Conservation (phyloP, 2,888 invertebrate genomes). For the Trachelus tabidus region DNA sequence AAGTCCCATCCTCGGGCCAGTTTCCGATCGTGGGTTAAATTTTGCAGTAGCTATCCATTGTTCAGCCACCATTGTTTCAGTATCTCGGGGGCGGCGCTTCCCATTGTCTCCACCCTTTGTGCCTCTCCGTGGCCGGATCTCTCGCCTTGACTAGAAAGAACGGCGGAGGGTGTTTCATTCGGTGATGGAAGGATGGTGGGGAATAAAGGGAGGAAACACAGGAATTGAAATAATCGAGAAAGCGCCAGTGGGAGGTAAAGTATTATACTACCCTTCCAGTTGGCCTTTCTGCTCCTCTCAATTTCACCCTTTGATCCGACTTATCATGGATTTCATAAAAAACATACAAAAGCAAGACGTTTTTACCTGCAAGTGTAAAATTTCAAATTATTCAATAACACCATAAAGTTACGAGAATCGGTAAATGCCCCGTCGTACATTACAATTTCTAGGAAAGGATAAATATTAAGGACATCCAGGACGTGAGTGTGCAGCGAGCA, state of each 20-base stretch:
- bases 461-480: too few relatives aligned
- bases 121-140: slow-evolving; percentile 57
- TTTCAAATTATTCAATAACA: too few relatives aligned
- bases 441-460: too few relatives aligned
- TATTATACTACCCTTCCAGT: background rate
- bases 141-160: slow-evolving; percentile 38
- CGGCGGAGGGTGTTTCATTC: slow-evolving; percentile 10
- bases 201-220: slow-evolving; percentile 10
- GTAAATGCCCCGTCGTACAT: too few relatives aligned
- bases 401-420: too few relatives aligned
- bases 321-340: too few relatives aligned
- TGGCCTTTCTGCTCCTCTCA: slow-evolving; percentile 6
- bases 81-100: slow-evolving; percentile 65
- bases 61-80: slow-evolving; percentile 62
- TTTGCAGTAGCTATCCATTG: slow-evolving; percentile 54
- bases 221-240: slow-evolving; percentile 1
- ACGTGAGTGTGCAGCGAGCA: too few relatives aligned
- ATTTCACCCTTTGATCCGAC: too few relatives aligned
- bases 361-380: too few relatives aligned
- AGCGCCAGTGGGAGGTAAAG: slow-evolving; percentile 12
- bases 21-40: slow-evolving; percentile 55
- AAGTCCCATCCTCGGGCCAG: too few relatives aligned
- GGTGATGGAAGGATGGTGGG: background rate
- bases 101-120: slow-evolving; percentile 65
- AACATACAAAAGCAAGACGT: too few relatives aligned